Base-by-base conservation (phyloP, 1,140 invertebrate genomes). In the Neotoxoptera formosana region DNA sequence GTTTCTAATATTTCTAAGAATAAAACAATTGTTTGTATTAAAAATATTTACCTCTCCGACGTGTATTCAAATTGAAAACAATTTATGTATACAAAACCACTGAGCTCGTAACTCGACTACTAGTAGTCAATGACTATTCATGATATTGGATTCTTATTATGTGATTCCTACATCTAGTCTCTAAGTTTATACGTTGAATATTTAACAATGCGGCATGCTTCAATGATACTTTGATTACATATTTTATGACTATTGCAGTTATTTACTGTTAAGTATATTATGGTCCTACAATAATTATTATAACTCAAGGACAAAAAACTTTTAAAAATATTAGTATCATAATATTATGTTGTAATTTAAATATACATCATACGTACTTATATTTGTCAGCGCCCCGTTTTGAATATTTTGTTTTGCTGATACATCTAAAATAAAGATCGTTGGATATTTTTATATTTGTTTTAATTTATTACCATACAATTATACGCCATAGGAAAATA, bases 371-470 rank as follows among this genome's bases (percentile, higher is more conserved):
- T 67, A 67, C 60, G 0, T 67, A 67, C 60, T 6, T 30, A 14
- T 1, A 0, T 6, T 14, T n/a, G 8, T 0, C 8, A 67, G 9
- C 30, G 30, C 30, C 3, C 11, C 3, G 0, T 4, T 3, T 14
- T n/a, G 0, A 67, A 67, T 67, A 67, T 67, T 67, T n/a, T 67
- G 2, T 30, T 67, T 21, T 30, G 30, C 60, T n/a, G 25, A n/a
- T 67, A n/a, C 30, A 14, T 67, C 60, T 67, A 67, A 67, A 67
- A 67, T 67, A 67, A 67, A 3, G 11, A 14, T 30, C 4, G 30
- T 51, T 51, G 14, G 1, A 51, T 51, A 14, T 67, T 23, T 23
- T 51, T 25, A 56, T 23, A 56, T 14, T 51, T 51, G 47, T 48
- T 67, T 30, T 67, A 67, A 67, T 4, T 56, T 25, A 67, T 30